Base-by-base conservation (phyloP, 2,113 vertebrate species). In the Brachyhypopomus occidentalis region DNA sequence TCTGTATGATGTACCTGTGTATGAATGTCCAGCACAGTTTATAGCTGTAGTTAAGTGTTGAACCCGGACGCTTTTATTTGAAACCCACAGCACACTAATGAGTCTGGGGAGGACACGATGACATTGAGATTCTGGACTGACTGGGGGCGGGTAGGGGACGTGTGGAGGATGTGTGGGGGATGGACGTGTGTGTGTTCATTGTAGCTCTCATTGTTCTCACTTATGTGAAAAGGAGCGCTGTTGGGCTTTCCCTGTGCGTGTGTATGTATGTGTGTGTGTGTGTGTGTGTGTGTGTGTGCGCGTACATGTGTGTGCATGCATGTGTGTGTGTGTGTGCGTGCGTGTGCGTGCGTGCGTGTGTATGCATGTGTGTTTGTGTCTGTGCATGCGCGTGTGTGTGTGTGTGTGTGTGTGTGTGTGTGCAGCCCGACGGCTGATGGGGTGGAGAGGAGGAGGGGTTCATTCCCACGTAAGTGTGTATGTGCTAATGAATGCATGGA, bases 401-500 rank as follows among this genome's bases (percentile, higher is more conserved):
- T 34, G 36, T 72, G 69, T 72, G 76, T 62, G 56, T 77, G 75
- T 66, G 62, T 52, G 60, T 17, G 60, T 67, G 45, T 59, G 48
- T 3, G 3, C 30, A 55, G 69, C 12, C 69, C 0, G 45, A 14
- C 1, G 12, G 45, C 8, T 11, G 1, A 9, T 2, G 12, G 12
- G 41, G 9, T 6, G 9, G 41, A 41, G 41, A 41, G 41, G 41
- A 41, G 45, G 45, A 14, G 45, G 45, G 45, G 45, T 52, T 52
- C 80, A 77, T 77, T 91, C 86, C 88, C 91, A 91, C 87, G 89
- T 89, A 89, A 82, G 80, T 79, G 90, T 88, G 72, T 91, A 90
- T 93, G 91, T 91, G 88, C 88, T 92, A 90, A 91, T 92, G 90
- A 92, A 92, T 92, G 92, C 89, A 85, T 78, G 80, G 92, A 92